Base-by-base conservation (phyloP, 2,888 invertebrate genomes). In the Abrostola tripartita region DNA sequence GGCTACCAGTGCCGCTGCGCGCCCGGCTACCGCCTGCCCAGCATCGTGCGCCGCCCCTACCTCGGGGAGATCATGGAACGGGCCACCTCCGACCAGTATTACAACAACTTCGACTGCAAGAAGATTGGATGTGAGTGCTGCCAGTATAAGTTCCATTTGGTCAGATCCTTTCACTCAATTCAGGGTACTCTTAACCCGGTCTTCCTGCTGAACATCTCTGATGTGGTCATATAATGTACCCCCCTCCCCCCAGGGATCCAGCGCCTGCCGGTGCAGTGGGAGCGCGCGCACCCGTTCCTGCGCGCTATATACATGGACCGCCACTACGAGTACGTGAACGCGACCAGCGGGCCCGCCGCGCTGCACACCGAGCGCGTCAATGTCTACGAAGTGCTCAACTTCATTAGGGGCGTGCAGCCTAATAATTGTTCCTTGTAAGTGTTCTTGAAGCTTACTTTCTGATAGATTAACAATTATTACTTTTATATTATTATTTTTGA, bases 1-100 rank as follows among this genome's bases (percentile, higher is more conserved):
- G 99, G 98, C 7, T 99, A 99, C 92, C 98, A 98, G 86, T 99
- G 98, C 87, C 96, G 98, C 73, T 99, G 99, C 91, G 96, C 96
- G 82, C 99, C 99, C 0, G 98, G 98, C 0, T 97, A 94, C 90
- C 96, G 99, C 59, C 95, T 98, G 78, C 99, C 99, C 0, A 96
- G 97, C 81, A 96, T 97, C 64, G 98, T 98, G 38, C 95, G 99
- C 59, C 96, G 98, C 59, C 99, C 99, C 0, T 99, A 97, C 94
- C 95, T 98, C 37, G 99, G 99, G 0, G 98, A 99, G 95, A 96
- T 99, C 68, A 95, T 99, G 11, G 99, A 99, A 92, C 95, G 99
- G 73, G 98, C 99, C 8, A 98, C 99, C 0, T 96, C 97, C 35
- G 98, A 98, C 87, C 98, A 99, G 88, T 99, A 98, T 87, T 98